Percentiles rank a stretch among this genome's conserved stretches.
phyloP scores from a whole-genome alignment of 1,140 invertebrate species.

The Lethrus apterus region DNA sequence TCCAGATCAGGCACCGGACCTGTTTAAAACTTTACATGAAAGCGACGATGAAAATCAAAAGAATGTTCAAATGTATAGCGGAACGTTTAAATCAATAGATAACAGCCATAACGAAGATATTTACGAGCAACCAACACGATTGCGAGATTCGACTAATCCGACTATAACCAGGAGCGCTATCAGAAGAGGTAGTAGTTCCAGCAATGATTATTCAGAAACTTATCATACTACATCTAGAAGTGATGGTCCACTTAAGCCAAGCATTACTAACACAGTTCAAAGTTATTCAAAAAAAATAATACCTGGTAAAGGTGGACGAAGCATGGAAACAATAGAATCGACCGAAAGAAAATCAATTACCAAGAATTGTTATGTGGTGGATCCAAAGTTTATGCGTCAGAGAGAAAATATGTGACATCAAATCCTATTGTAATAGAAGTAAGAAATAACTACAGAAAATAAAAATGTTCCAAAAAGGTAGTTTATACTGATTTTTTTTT shows the following conservation, averaged over 20 bases:
- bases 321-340: constrained; percentile 55
- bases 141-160: constrained; percentile 25
- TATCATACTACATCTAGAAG: constrained; percentile 57
- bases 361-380: constrained; percentile 51
- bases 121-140: constrained; percentile 36
- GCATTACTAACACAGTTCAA: constrained; percentile 59
- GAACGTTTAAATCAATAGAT: constrained; percentile 25
- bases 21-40: constrained; percentile 62
- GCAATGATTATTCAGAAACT: constrained; percentile 63
- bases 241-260: constrained; percentile 54
- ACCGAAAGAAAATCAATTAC: constrained; percentile 60
- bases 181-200: constrained; percentile 52
- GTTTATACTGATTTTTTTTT: too few relatives aligned
- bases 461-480: too few relatives aligned
- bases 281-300: constrained; percentile 58
- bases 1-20: constrained; percentile 64
- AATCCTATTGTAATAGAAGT: constrained; percentile 46
- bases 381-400: constrained; percentile 44
- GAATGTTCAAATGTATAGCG: constrained; percentile 10
- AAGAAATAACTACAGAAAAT: constrained; percentile 37
- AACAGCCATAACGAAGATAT: constrained; percentile 34
- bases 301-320: constrained; percentile 51
- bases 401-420: constrained; percentile 38
- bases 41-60: constrained; percentile 44
- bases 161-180: constrained; percentile 33